Percentiles rank a stretch among this genome's conserved stretches.
phyloP scores from a whole-genome alignment of 2,888 invertebrate species.

The Tachystola acroxantha region DNA sequence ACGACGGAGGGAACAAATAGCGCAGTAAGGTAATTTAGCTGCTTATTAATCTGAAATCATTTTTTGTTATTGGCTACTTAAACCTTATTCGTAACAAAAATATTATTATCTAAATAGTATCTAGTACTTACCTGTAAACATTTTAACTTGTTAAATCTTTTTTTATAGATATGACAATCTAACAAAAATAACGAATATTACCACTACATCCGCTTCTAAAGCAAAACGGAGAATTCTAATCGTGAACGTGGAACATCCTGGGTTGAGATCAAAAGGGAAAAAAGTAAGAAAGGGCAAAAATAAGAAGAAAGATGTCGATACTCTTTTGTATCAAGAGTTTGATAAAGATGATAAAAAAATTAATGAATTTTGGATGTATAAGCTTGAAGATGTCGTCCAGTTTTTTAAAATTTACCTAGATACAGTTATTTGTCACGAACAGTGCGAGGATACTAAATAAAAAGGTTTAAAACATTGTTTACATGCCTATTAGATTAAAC shows the following conservation, averaged over 20 bases:
- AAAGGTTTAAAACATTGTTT: no score
- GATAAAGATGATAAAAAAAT: conserved; percentile 24
- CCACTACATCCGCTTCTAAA: background rate
- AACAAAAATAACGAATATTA: background rate
- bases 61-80: no score
- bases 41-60: no score
- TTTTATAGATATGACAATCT: background rate
- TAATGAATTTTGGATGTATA: conserved; percentile 34
- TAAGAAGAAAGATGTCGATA: conserved; percentile 12
- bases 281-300: conserved; percentile 5
- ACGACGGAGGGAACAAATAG: background rate
- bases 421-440: conserved; percentile 33
- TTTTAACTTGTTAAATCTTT: no score
- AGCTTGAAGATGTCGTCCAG: conserved; percentile 36
- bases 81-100: no score
- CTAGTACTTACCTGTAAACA: no score
- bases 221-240: conserved; percentile 23
- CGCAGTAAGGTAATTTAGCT: no score
- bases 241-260: conserved; percentile 19
- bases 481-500: no score
- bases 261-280: background rate
- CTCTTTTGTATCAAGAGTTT: conserved; percentile 41
- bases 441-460: conserved; percentile 19
- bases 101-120: no score
- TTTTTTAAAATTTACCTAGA: conserved; percentile 39